Evolutionary conservation across 2,888 invertebrate species (phyloP).

Genomic region (Clistopyga incitator): DNA sequence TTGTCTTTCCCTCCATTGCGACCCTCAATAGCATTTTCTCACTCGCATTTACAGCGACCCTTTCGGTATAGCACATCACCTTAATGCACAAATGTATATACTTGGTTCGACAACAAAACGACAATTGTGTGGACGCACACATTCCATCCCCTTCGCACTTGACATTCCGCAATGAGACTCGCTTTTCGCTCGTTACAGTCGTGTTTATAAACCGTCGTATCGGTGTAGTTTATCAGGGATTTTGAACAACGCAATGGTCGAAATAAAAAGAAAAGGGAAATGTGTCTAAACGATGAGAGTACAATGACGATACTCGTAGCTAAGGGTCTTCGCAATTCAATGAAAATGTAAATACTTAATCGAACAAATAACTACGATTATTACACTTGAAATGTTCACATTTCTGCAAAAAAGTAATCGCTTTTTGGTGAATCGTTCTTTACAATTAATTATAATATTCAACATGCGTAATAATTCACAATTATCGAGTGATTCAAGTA

Average conservation of each 20-base stretch:
- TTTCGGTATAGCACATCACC: too few species aligned
- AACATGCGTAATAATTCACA: too few species aligned
- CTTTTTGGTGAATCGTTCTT: too few species aligned
- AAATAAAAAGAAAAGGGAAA: neutral
- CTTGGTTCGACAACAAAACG: conserved; percentile 1
- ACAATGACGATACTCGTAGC: conserved; percentile 10
- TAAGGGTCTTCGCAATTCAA: neutral
- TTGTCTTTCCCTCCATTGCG: too few species aligned
- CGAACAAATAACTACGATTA: too few species aligned
- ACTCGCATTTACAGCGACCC: too few species aligned
- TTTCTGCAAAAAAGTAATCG: too few species aligned
- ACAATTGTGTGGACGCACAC: conserved; percentile 11
- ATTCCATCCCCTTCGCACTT: conserved; percentile 12
- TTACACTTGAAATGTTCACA: neutral
- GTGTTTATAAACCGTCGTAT: neutral
- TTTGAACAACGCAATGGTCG: neutral
- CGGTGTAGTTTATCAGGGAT: neutral
- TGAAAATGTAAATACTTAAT: too few species aligned
- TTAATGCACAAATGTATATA: neutral
- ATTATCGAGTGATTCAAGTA: too few species aligned
- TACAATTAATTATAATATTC: too few species aligned
- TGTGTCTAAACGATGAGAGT: neutral
- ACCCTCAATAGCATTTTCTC: too few species aligned
- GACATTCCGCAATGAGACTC: conserved; percentile 2
- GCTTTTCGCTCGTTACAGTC: conserved; percentile 1